Evolutionary conservation across 1,140 invertebrate genomes (phyloP), one percentile per base, ranked within the genome.

Genomic region (Trichoplusia ni): DNA sequence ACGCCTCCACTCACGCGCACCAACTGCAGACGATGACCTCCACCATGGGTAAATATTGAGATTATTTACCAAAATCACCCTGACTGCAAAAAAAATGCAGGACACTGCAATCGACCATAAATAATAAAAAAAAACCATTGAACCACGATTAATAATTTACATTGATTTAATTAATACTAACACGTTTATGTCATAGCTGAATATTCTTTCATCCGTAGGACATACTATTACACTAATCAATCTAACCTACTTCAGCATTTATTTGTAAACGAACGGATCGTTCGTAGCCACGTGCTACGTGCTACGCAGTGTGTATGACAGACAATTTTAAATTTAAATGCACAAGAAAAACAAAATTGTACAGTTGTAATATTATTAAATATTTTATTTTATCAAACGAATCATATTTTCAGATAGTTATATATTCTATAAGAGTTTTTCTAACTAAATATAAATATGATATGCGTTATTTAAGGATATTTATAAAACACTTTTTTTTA

Each of bases 21-120:
- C 84, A 82, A 77, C 76, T 90, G 74, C 88, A 89, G 81, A 90
- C 79, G 73, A 90, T 90, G 88, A 90, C 88, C 67, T 90, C 88
- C 69, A 90, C 88, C 68, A 90, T 90, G 88, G 88, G 88, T 90
- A 89, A 90, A 82, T 86, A 85, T 81, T 66, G 53, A 47, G 46
- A 35, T 54, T 65, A 46, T 64, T 56, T n/a, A 58, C 23, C 54
- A 58, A 60, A 33, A 51, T 53, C 35, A 61, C 16, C 27, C 54
- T 44, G 13, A 21, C 11, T 6, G 9, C 14, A 31, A 0, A n/a
- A n/a, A n/a, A n/a, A n/a, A n/a, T n/a, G n/a, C n/a, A n/a, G n/a
- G n/a, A n/a, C n/a, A n/a, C n/a, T n/a, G n/a, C n/a, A n/a, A 44
- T 7, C 16, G 38, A 2, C 18, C 42, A 33, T 9, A 31, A 31